These are phyloP conservation scores for Engystomops pustulosus DNA, from an alignment of 2,113 vertebrate species.

Conservation along the genomic window DNA sequence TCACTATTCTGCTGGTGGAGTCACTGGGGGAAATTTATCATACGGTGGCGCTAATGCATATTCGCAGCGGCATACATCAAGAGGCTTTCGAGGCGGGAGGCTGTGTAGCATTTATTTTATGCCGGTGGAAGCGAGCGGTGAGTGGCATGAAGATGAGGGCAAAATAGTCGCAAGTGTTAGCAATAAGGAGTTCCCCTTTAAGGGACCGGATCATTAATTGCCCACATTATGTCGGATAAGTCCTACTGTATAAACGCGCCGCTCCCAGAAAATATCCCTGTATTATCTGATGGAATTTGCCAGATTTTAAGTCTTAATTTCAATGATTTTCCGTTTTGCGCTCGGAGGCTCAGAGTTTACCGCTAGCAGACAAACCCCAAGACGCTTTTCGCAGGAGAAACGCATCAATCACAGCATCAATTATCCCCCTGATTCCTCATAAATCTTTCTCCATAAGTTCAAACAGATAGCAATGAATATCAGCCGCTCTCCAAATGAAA, in stretches of 20 bases:
- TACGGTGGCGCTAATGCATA: too few relatives aligned
- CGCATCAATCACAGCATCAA: constrained; percentile 57
- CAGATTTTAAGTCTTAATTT: constrained; percentile 53
- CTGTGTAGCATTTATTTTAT: too few relatives aligned
- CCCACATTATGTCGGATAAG: background rate
- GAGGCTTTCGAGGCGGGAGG: too few relatives aligned
- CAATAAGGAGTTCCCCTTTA: background rate
- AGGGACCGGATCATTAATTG: background rate
- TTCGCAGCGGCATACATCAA: too few relatives aligned
- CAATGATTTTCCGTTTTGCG: constrained; percentile 36
- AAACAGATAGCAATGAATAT: constrained; percentile 59
- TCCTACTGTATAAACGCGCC: background rate
- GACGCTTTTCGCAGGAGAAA: constrained; percentile 42
- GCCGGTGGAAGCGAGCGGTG: too few relatives aligned
- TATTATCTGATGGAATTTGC: constrained; percentile 14
- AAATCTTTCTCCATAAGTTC: constrained; percentile 59
- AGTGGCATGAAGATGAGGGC: too few relatives aligned
- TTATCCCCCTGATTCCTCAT: constrained; percentile 58
- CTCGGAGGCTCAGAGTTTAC: constrained; percentile 21
- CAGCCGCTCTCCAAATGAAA: constrained; percentile 56
- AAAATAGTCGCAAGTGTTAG: too few relatives aligned
- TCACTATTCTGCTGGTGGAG: too few relatives aligned
- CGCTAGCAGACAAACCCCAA: constrained; percentile 37
- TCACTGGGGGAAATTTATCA: too few relatives aligned
- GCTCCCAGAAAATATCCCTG: background rate